Percentiles rank a stretch among this genome's conserved stretches.
Conservation (phyloP, 2,888 invertebrate genomes). For the Agrilus biguttatus region DNA sequence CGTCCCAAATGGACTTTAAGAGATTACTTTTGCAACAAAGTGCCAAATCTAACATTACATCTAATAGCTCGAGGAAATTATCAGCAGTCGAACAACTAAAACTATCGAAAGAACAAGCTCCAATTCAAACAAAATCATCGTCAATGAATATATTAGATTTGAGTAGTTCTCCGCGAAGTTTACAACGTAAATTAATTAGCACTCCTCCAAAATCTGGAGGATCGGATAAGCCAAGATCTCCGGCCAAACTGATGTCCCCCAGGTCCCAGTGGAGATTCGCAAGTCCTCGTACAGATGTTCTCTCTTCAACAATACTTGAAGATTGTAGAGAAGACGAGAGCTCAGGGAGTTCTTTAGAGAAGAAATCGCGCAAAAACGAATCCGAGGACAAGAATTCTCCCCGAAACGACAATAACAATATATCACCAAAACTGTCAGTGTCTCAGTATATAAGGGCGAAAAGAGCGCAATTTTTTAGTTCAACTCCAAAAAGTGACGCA, state of each 20-base stretch:
- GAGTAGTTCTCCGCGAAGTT: constrained; percentile 56
- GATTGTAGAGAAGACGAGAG: constrained; percentile 69
- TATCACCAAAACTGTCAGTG: background rate
- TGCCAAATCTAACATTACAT: constrained; percentile 41
- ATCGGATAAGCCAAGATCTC: constrained; percentile 20
- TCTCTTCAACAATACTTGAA: constrained; percentile 76
- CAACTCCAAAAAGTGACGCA: constrained; percentile 8
- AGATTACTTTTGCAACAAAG: constrained; percentile 64
- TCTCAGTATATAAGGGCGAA: constrained; percentile 31
- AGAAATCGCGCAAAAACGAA: constrained; percentile 20
- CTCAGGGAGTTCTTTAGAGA: constrained; percentile 44
- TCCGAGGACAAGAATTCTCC: constrained; percentile 7
- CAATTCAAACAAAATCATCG: constrained; percentile 18
- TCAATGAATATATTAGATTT: constrained; percentile 52
- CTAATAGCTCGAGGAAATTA: constrained; percentile 41
- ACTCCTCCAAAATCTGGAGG: constrained; percentile 35
- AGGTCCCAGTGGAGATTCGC: constrained; percentile 60
- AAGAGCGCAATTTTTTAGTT: constrained; percentile 42
- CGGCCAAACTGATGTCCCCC: constrained; percentile 50
- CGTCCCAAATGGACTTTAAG: constrained; percentile 74
- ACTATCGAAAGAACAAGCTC: constrained; percentile 42
- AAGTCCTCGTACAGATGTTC: constrained; percentile 64
- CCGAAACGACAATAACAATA: background rate
- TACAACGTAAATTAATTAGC: constrained; percentile 42
- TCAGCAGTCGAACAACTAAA: constrained; percentile 72